Conservation (phyloP, 2,113 vertebrate genomes). For the Daubentonia madagascariensis region DNA sequence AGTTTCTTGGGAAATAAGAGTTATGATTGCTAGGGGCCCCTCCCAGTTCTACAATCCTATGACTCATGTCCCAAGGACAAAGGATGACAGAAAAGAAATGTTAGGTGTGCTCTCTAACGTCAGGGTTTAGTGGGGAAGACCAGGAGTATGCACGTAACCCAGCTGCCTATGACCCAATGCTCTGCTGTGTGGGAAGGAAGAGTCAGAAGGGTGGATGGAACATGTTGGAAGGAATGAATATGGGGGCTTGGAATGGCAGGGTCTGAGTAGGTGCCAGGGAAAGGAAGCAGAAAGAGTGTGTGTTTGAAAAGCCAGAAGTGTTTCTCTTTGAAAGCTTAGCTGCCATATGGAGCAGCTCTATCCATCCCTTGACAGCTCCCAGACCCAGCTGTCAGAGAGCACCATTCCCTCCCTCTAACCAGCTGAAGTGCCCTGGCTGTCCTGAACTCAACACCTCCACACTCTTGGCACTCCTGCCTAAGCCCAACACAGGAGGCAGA, state of each 20-base stretch:
- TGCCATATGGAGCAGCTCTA: neutral
- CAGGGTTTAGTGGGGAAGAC: neutral
- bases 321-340: slow-evolving; percentile 30
- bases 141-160: neutral
- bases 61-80: neutral
- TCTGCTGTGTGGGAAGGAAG: neutral
- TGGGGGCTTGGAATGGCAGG: neutral
- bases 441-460: neutral
- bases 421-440: neutral
- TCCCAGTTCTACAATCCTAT: neutral
- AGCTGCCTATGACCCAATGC: neutral
- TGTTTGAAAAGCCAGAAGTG: slow-evolving; percentile 30
- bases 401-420: neutral
- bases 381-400: neutral
- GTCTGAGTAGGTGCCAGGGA: slow-evolving; percentile 42
- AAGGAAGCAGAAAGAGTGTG: slow-evolving; percentile 19
- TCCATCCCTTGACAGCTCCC: neutral
- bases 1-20: slow-evolving; percentile 4
- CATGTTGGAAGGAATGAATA: neutral
- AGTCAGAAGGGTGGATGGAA: neutral
- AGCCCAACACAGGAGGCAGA: neutral
- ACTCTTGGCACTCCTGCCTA: neutral
- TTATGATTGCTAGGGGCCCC: neutral
- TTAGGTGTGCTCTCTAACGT: neutral
- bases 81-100: neutral